These are phyloP conservation scores for Aplodontia rufa DNA, from an alignment of 2,113 vertebrate species.

Conservation along the genomic window DNA sequence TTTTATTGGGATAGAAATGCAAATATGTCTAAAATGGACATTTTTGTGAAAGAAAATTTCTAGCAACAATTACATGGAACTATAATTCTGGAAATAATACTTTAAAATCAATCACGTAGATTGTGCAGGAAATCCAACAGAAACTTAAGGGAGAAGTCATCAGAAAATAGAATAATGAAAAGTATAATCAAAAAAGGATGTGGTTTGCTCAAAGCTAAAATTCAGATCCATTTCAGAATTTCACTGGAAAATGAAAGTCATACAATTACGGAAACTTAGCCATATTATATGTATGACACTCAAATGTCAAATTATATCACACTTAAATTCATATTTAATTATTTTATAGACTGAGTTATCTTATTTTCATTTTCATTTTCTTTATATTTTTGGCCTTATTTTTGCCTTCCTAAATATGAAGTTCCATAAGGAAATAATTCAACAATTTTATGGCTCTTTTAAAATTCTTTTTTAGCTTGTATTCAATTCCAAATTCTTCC, in stretches of 20 bases:
- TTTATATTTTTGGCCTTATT: background rate
- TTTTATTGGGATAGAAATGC: background rate
- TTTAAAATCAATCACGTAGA: background rate
- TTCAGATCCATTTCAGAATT: background rate
- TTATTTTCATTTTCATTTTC: background rate
- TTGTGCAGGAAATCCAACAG: slow-evolving; percentile 17
- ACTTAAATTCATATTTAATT: background rate
- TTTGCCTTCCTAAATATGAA: background rate
- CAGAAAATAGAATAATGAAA: background rate
- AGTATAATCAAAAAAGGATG: background rate
- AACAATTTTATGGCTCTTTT: background rate
- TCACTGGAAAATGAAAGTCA: background rate
- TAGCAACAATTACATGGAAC: background rate
- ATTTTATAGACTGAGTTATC: background rate
- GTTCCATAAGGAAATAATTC: background rate
- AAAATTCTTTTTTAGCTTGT: background rate
- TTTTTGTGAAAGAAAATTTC: background rate
- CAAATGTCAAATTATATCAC: background rate
- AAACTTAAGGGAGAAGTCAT: background rate
- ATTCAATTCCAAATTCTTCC: background rate
- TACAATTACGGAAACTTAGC: background rate
- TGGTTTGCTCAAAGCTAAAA: background rate
- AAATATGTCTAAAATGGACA: background rate
- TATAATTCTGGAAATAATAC: background rate
- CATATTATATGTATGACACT: background rate